Base-by-base conservation (phyloP, 1,140 invertebrate genomes). In the Rhagoletis pomonella region DNA sequence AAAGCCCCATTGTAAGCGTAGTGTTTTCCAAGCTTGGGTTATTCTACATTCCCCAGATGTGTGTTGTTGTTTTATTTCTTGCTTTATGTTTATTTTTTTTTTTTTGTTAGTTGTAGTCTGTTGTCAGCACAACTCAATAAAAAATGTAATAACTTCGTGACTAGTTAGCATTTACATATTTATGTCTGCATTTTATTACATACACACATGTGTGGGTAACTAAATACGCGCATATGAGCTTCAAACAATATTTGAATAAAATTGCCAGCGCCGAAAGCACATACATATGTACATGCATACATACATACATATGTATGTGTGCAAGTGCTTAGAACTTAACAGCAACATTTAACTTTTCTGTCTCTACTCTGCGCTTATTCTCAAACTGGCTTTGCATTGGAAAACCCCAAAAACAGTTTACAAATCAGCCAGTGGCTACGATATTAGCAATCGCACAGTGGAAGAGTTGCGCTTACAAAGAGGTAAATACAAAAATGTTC, bases 141-240 rank as follows among this genome's bases (percentile, higher is more conserved):
- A 81, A 81, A 81, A 81, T 81, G 73, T 81, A 81, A 81, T 81
- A 81, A 81, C 73, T 81, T 81, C 73, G 73, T 81, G 73, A 81
- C 73, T 81, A 81, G 73, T 55, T 81, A 42, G 47, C 73, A 81
- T 81, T 81, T 81, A 81, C 73, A 81, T 81, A 81, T 81, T 50
- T 81, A 55, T 81, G n/a, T 81, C 44, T 81, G 47, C 73, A 81
- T 81, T 55, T 55, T n/a, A 55, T 19, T 55, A 58, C 2, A 81
- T 42, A 12, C 60, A 17, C 60, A 62, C 10, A 62, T n/a, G 60
- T 14, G 1, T 47, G 4, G 10, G 60, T 62, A 81, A 55, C 5
- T 81, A 9, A 81, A 81, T 19, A 19, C 17, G 44, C 73, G 47
- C 73, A 81, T 81, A 81, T 81, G 14, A 81, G 47, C 42, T 81